Evolutionary conservation across 2,888 invertebrate species (phyloP).

Genomic region (Dasypolia templi): DNA sequence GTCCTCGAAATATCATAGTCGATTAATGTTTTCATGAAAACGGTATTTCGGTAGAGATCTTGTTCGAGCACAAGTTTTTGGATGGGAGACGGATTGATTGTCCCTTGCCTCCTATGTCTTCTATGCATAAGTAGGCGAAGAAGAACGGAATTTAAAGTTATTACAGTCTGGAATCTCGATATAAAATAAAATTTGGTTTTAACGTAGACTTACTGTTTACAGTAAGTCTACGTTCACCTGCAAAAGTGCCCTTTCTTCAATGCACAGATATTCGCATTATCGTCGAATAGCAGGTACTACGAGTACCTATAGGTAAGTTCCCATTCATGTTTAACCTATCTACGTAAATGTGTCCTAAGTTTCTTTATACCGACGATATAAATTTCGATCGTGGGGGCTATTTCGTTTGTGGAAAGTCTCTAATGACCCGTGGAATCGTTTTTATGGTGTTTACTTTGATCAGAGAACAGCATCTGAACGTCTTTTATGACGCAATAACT

Average conservation of each 20-base stretch:
- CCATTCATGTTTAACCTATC: not conserved
- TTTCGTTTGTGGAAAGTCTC: conserved; percentile 82
- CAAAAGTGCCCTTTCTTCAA: conserved; percentile 1
- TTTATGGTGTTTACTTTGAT: conserved; percentile 88
- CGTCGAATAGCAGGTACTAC: not conserved
- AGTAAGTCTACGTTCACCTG: not conserved
- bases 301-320: too few relatives aligned
- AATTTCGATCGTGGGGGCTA: conserved; percentile 78
- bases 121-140: not conserved
- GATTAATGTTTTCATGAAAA: not conserved
- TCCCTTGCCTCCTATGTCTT: not conserved
- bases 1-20: not conserved
- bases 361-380: conserved; percentile 71
- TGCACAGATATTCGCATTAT: not conserved
- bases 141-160: not conserved
- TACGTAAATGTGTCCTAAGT: conserved; percentile 61
- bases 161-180: not conserved
- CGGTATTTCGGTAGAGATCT: not conserved
- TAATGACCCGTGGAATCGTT: conserved; percentile 86
- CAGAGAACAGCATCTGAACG: conserved; percentile 82
- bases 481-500: conserved; percentile 84
- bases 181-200: not conserved
- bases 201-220: too few relatives aligned
- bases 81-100: not conserved
- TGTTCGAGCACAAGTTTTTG: not conserved